These are phyloP conservation scores for Chloroceryle inda DNA, from an alignment of 2,797 vertebrate species.

Conservation along the genomic window DNA sequence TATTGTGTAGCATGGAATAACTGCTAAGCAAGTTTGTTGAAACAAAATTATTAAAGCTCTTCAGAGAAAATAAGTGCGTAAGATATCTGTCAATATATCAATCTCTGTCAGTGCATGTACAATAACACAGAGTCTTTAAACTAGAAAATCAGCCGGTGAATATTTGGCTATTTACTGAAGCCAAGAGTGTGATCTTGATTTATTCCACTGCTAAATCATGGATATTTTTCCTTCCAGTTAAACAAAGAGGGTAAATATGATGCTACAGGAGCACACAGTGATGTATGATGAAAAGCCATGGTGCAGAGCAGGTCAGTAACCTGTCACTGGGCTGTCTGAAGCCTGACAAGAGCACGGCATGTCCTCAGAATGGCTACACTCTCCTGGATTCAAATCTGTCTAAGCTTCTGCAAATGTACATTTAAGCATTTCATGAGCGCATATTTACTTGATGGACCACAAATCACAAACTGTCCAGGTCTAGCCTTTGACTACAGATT, in stretches of 20 bases:
- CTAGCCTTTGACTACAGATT: background rate
- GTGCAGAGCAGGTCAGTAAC: background rate
- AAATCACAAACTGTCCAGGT: background rate
- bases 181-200: background rate
- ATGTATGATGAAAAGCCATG: background rate
- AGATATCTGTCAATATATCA: background rate
- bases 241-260: background rate
- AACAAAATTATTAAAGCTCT: background rate
- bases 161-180: background rate
- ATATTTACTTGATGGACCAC: background rate
- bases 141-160: background rate
- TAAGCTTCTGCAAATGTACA: background rate
- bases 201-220: background rate
- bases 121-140: background rate
- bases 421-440: background rate
- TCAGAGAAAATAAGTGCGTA: background rate
- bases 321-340: background rate
- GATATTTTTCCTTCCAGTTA: background rate
- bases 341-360: background rate
- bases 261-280: fast-evolving
- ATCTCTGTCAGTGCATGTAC: background rate
- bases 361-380: background rate
- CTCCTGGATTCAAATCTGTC: background rate
- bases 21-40: background rate
- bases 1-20: background rate